Conservation (phyloP, 2,113 vertebrate genomes). For the Noctilio leporinus region DNA sequence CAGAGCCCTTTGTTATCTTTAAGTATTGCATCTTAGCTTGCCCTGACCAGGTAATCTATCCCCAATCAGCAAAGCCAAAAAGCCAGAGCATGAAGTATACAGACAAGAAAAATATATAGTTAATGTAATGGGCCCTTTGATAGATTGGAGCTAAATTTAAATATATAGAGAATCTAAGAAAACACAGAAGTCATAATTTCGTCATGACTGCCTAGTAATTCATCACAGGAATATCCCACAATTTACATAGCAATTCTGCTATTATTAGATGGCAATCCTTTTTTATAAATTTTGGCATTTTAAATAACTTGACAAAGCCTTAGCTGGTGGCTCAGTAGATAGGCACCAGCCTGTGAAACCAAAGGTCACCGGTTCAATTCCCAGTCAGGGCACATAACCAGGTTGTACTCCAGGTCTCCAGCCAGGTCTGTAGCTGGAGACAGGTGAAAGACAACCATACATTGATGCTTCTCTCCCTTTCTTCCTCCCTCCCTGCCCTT, state of each 20-base stretch:
- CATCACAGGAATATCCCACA: not conserved
- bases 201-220: not conserved
- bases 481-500: no score
- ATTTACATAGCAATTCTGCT: not conserved
- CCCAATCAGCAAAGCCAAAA: not conserved
- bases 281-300: not conserved
- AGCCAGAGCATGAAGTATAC: not conserved
- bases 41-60: not conserved
- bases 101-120: not conserved
- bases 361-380: no score
- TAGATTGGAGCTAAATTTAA: not conserved
- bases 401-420: no score
- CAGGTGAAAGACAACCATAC: no score
- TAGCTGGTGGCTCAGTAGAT: no score
- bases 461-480: no score
- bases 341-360: no score
- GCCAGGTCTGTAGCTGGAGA: no score
- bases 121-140: not conserved
- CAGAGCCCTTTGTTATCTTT: not conserved
- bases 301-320: not conserved
- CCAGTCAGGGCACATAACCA: no score
- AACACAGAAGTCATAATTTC: not conserved
- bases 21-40: not conserved
- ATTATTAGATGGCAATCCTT: not conserved
- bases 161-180: not conserved